These are phyloP conservation scores for Columbina picui DNA, from an alignment of 2,113 vertebrate genomes.

Conservation along the genomic window DNA sequence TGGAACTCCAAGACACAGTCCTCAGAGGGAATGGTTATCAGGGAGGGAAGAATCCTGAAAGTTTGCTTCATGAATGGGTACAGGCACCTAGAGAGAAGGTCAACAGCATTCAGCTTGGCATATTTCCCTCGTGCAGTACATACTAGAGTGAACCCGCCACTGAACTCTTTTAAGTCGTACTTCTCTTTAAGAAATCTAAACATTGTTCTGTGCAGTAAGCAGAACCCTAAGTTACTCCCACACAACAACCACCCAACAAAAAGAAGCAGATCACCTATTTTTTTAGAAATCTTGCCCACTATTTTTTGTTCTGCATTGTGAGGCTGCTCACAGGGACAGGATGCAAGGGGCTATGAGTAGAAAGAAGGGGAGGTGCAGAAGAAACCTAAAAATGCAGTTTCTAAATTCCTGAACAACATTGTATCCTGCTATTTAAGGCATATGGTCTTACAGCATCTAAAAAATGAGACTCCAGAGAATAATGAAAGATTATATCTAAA, in stretches of 20 bases:
- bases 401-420: not conserved
- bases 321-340: not conserved
- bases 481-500: not conserved
- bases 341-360: not conserved
- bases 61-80: no score
- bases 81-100: no score
- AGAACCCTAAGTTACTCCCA: no score
- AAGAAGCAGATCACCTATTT: fast-evolving
- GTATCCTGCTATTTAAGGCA: not conserved
- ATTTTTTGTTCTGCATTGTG: not conserved
- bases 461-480: not conserved
- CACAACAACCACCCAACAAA: not conserved
- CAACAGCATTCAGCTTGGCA: no score
- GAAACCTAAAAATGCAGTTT: not conserved
- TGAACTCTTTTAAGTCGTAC: no score
- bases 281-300: not conserved
- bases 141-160: no score
- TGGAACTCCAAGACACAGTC: no score
- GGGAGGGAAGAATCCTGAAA: no score
- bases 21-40: no score
- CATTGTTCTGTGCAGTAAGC: no score
- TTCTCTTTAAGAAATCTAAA: no score
- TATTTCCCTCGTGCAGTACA: no score
- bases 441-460: not conserved
- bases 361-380: not conserved